Evolutionary conservation across 92 coral and sea anemone species (phyloP).

Genomic region (Phenganax stokvisi): DNA sequence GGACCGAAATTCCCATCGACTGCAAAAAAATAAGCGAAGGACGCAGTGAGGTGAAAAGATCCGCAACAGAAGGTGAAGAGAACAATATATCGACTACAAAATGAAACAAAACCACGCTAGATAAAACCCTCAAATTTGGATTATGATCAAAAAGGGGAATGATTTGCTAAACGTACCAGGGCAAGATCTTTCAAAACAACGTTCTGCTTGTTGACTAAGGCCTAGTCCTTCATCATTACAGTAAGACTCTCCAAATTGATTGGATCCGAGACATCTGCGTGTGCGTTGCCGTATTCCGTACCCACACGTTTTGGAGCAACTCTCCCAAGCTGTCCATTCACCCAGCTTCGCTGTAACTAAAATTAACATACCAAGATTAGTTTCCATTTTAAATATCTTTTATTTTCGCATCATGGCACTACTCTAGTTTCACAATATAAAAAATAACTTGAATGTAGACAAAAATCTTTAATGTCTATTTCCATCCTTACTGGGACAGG

Average conservation of each 20-base stretch:
- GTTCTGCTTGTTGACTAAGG: constrained; percentile 60
- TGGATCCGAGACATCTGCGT: constrained; percentile 67
- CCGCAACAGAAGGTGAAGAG: neutral
- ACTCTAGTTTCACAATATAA: neutral
- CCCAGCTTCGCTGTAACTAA: constrained; percentile 75
- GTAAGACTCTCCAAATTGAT: constrained; percentile 84
- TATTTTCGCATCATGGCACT: too few relatives aligned
- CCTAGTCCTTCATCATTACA: constrained; percentile 77
- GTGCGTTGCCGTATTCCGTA: constrained; percentile 72
- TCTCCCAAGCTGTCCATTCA: constrained; percentile 84
- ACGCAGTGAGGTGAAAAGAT: neutral
- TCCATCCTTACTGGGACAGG: constrained; percentile 71
- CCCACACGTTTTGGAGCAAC: constrained; percentile 90
- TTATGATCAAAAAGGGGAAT: neutral
- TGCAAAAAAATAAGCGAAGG: constrained; percentile 28
- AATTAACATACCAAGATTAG: neutral
- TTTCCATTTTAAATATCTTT: neutral
- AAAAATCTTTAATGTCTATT: neutral
- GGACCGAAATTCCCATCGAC: constrained; percentile 86
- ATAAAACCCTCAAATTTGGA: too few relatives aligned
- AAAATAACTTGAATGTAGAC: neutral
- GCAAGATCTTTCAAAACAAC: constrained; percentile 94
- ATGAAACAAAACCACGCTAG: too few relatives aligned
- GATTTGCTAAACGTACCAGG: constrained; percentile 61
- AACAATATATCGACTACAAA: too few relatives aligned